Conservation (phyloP, 2,113 vertebrate species). For the Mustela lutreola region DNA sequence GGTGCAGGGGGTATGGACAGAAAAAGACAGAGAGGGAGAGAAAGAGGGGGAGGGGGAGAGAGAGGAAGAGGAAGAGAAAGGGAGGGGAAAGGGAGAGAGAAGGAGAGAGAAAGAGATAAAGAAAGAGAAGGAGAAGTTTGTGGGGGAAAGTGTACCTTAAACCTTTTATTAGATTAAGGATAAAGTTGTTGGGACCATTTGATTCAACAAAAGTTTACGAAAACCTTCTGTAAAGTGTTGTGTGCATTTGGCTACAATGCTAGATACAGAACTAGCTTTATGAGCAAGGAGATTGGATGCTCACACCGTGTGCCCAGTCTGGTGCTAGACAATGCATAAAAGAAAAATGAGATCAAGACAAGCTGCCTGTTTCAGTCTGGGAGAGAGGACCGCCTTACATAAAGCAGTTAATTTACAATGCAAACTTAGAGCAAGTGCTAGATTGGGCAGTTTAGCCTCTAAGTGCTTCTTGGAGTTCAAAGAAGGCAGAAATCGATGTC, state of each 20-base stretch:
- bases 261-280: neutral
- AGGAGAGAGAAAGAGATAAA: neutral
- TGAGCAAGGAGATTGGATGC: neutral
- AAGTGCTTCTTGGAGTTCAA: constrained; percentile 37
- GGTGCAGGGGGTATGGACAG: neutral
- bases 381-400: neutral
- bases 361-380: neutral
- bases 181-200: neutral
- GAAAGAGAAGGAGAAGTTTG: neutral
- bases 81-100: neutral
- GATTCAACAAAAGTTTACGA: neutral
- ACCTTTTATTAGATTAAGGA: neutral
- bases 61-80: neutral
- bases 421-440: neutral
- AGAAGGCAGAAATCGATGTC: neutral
- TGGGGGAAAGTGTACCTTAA: neutral
- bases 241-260: neutral
- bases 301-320: neutral
- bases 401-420: neutral
- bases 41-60: neutral
- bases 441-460: neutral
- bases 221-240: neutral
- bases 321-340: neutral
- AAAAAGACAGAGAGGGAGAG: neutral
- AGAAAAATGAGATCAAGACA: neutral